These are phyloP conservation scores for Brachynemurus nebulosus DNA, from an alignment of 2,888 invertebrate genomes.

Conservation along the genomic window DNA sequence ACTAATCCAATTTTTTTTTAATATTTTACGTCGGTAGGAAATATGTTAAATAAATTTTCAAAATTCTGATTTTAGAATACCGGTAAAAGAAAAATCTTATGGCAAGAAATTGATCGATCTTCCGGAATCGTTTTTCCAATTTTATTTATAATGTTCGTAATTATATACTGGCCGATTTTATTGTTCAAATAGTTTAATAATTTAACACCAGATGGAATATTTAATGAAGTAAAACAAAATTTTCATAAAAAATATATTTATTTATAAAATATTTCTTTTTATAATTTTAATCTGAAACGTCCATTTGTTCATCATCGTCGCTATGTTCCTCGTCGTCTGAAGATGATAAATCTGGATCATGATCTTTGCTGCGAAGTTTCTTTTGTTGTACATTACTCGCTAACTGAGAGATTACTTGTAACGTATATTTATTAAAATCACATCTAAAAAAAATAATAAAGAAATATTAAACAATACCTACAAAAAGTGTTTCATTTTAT, in stretches of 20 bases:
- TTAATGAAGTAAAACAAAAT: not conserved
- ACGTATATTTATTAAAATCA: conserved; percentile 78
- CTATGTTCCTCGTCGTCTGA: too few relatives aligned
- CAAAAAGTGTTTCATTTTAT: not conserved
- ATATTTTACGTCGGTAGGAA: too few relatives aligned
- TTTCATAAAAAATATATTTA: not conserved
- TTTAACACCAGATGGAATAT: not conserved
- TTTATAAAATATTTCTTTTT: not conserved
- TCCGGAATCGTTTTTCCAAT: conserved; percentile 65
- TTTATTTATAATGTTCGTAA: conserved; percentile 60
- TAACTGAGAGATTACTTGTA: conserved; percentile 43
- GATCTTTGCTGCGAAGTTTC: too few relatives aligned
- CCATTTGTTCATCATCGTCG: conserved; percentile 16
- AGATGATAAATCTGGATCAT: too few relatives aligned
- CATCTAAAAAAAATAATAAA: conserved; percentile 45
- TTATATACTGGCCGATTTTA: conserved; percentile 67
- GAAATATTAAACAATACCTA: not conserved
- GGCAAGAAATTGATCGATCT: conserved; percentile 64
- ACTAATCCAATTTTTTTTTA: too few relatives aligned
- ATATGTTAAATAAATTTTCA: too few relatives aligned
- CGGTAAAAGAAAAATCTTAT: conserved; percentile 58
- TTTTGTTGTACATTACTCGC: conserved; percentile 35
- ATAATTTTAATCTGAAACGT: not conserved
- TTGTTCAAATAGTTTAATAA: conserved; percentile 31
- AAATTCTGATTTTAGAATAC: conserved; percentile 34